Conservation (phyloP, 2,888 invertebrate genomes). For the Scelioninae gen. 2 region DNA sequence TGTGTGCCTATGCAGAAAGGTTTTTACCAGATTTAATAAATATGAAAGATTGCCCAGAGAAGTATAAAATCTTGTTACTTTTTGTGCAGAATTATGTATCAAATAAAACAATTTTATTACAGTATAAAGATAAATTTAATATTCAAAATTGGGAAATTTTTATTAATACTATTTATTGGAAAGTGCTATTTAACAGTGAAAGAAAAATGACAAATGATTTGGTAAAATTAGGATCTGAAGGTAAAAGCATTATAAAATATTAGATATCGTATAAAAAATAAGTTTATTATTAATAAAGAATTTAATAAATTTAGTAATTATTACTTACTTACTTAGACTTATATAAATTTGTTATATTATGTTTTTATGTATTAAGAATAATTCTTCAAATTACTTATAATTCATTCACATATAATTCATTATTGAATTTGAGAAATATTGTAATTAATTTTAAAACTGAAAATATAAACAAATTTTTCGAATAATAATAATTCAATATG, state of each 20-base stretch:
- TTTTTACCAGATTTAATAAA: constrained; percentile 75
- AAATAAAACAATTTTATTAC: constrained; percentile 71
- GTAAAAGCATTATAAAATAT: constrained; percentile 16
- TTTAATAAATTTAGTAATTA: no score
- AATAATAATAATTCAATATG: no score
- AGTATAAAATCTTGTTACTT: constrained; percentile 76
- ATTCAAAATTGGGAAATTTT: constrained; percentile 75
- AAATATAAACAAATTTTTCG: no score
- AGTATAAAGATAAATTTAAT: constrained; percentile 71
- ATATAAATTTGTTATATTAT: no score
- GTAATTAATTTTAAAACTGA: no score
- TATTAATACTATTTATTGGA: constrained; percentile 72
- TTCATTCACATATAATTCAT: no score
- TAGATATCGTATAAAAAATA: neutral
- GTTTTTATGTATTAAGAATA: no score
- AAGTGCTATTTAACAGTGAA: constrained; percentile 65
- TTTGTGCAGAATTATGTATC: constrained; percentile 78
- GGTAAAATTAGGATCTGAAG: constrained; percentile 30
- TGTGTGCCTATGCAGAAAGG: constrained; percentile 78
- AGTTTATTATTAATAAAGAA: no score
- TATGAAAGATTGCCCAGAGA: constrained; percentile 68
- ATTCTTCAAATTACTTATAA: no score
- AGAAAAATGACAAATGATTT: constrained; percentile 65
- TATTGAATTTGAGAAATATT: no score
- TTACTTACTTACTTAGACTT: no score